These are phyloP conservation scores for Netelia inedita DNA, from an alignment of 2,888 invertebrate species.

Conservation along the genomic window DNA sequence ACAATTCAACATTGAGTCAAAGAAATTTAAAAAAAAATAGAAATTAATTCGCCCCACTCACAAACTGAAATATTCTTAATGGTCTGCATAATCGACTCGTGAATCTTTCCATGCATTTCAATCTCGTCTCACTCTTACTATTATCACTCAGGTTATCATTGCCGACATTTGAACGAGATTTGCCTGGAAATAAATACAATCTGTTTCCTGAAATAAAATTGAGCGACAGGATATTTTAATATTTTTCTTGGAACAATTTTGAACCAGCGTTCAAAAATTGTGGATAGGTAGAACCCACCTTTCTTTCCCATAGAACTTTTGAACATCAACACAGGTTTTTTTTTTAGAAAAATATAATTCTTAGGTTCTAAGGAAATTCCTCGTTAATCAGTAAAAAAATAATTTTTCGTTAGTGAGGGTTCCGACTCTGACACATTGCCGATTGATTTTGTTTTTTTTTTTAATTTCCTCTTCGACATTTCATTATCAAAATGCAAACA, in stretches of 20 bases:
- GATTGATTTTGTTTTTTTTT: conserved; percentile 50
- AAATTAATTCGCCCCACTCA: conserved; percentile 66
- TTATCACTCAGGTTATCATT: conserved; percentile 55
- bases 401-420: conserved; percentile 22
- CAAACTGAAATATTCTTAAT: conserved; percentile 78
- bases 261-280: background rate
- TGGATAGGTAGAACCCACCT: conserved; percentile 35
- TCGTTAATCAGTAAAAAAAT: conserved; percentile 47
- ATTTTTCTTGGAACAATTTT: background rate
- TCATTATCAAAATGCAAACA: background rate
- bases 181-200: conserved; percentile 51
- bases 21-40: background rate
- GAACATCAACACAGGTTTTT: background rate
- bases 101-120: conserved; percentile 54
- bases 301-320: conserved; percentile 42
- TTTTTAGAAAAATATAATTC: conserved; percentile 9
- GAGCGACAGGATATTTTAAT: background rate
- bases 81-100: conserved; percentile 68
- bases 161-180: conserved; percentile 59
- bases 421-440: conserved; percentile 37
- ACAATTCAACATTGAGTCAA: background rate
- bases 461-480: conserved; percentile 39
- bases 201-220: background rate
- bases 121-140: conserved; percentile 13
- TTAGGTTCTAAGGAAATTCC: conserved; percentile 44